Percentiles rank a stretch among this genome's conserved stretches.
These are phyloP conservation scores for Spialia ferax DNA, from an alignment of 2,888 invertebrate species.

Conservation along the genomic window DNA sequence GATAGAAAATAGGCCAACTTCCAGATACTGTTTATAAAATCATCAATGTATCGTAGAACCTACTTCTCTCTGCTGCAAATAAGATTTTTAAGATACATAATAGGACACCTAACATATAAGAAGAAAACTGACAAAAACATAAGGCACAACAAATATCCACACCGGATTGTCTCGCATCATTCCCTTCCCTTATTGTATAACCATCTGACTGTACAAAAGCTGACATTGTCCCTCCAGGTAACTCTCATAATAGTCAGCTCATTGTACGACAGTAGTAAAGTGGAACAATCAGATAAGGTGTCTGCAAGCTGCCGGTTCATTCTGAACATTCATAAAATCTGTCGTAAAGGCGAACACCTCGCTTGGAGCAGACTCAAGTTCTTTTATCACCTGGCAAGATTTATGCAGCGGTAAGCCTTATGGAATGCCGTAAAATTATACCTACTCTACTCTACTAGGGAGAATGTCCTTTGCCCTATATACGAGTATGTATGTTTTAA, in stretches of 20 bases:
- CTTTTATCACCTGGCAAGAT: slow-evolving; percentile 8
- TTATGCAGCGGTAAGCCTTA: not conserved
- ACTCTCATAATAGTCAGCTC: slow-evolving; percentile 13
- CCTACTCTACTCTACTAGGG: not conserved
- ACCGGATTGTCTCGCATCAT: too few relatives aligned
- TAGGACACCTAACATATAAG: too few relatives aligned
- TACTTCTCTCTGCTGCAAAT: too few relatives aligned
- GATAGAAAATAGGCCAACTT: too few relatives aligned
- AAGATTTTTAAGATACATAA: too few relatives aligned
- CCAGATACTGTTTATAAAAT: too few relatives aligned
- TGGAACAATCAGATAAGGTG: slow-evolving; percentile 29
- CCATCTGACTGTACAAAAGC: slow-evolving; percentile 4
- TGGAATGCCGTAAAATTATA: slow-evolving; percentile 15
- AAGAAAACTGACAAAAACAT: not conserved
- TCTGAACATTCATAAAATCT: slow-evolving; percentile 3
- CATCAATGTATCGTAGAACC: too few relatives aligned
- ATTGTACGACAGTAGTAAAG: slow-evolving; percentile 18
- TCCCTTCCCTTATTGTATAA: not conserved
- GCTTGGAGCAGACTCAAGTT: slow-evolving; percentile 12
- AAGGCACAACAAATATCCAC: too few relatives aligned
- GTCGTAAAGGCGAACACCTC: slow-evolving; percentile 6
- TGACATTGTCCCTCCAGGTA: slow-evolving; percentile 6
- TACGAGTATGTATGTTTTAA: too few relatives aligned
- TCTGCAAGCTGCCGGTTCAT: slow-evolving; percentile 13
- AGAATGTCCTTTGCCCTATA: not conserved